Evolutionary conservation across 2,797 vertebrate species (phyloP).

Genomic region (Bovichtus variegatus): DNA sequence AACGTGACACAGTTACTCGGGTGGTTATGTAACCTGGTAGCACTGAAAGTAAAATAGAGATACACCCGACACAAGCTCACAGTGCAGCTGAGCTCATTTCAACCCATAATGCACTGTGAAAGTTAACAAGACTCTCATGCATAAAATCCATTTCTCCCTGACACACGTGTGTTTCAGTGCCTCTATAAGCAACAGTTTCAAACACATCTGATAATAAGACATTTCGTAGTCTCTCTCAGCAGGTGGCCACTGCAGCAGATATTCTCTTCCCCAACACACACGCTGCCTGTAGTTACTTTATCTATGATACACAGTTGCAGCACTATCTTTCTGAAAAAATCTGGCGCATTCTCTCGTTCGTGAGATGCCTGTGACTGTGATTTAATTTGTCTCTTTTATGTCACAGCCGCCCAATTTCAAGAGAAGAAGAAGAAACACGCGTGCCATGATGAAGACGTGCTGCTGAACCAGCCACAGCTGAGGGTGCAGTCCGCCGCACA

Average conservation of each 20-base stretch:
- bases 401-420: neutral
- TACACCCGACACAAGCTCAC: neutral
- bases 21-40: slow-evolving; percentile 11
- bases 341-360: neutral
- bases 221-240: slow-evolving; percentile 25
- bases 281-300: neutral
- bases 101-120: neutral
- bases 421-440: neutral
- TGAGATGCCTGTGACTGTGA: neutral
- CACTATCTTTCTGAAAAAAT: neutral
- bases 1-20: slow-evolving; percentile 1
- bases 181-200: neutral
- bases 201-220: slow-evolving; percentile 4
- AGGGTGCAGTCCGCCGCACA: neutral
- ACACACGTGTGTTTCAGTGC: neutral
- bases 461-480: neutral
- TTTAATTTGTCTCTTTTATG: neutral
- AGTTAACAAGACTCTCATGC: neutral
- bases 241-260: slow-evolving; percentile 42
- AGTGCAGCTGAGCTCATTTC: neutral
- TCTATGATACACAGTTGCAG: neutral
- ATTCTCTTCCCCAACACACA: neutral
- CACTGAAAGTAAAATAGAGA: neutral
- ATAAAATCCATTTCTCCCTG: neutral
- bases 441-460: no score